phyloP scores from a whole-genome alignment of 2,797 vertebrate genomes.

The Sciurus carolinensis region DNA sequence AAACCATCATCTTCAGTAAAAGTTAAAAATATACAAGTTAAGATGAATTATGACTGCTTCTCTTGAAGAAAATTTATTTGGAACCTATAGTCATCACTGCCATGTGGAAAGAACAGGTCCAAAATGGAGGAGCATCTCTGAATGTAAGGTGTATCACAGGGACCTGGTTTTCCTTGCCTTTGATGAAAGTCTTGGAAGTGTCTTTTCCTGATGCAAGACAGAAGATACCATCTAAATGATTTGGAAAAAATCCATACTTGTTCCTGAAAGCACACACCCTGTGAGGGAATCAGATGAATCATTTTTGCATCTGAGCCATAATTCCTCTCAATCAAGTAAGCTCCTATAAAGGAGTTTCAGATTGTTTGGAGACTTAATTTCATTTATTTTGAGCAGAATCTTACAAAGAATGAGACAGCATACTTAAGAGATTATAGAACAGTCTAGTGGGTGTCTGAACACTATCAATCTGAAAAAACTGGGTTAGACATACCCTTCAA shows the following conservation, averaged over 20 bases:
- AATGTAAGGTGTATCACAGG: too few relatives aligned
- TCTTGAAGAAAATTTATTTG: neutral
- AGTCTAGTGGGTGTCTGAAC: neutral
- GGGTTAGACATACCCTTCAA: too few relatives aligned
- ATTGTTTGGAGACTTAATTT: neutral
- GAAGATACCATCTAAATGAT: neutral
- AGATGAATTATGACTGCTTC: neutral
- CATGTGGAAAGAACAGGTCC: too few relatives aligned
- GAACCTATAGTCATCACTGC: too few relatives aligned
- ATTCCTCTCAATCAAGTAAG: neutral
- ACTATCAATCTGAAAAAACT: neutral
- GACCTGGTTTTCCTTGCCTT: fast-evolving
- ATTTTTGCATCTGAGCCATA: too few relatives aligned
- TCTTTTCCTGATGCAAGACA: neutral
- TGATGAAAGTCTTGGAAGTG: too few relatives aligned
- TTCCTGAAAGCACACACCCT: neutral
- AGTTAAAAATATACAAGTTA: neutral
- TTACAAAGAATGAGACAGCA: neutral
- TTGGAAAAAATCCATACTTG: neutral
- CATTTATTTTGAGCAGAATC: neutral
- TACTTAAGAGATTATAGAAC: neutral
- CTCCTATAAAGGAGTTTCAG: neutral
- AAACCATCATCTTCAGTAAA: neutral
- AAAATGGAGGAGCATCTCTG: too few relatives aligned
- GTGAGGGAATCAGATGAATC: too few relatives aligned